These are phyloP conservation scores for Paedocypris micromegethes DNA, from an alignment of 2,797 vertebrate species.

Conservation along the genomic window DNA sequence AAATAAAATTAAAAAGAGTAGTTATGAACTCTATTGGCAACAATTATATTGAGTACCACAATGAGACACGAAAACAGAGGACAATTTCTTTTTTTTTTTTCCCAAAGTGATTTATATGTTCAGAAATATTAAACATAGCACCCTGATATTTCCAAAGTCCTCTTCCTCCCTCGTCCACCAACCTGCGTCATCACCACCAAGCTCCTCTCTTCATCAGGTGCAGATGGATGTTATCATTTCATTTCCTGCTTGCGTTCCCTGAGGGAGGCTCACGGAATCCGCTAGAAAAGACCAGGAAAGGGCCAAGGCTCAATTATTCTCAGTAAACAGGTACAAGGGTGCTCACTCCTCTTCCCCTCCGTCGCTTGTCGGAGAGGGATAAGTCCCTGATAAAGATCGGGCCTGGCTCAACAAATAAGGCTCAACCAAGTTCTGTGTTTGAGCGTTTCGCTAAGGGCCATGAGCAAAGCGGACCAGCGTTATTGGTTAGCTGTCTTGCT, in stretches of 20 bases:
- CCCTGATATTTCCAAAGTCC: too few species aligned
- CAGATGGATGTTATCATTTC: constrained; percentile 43
- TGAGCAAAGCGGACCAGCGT: constrained; percentile 27
- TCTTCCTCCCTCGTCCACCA: constrained; percentile 2
- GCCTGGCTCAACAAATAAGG: constrained; percentile 15
- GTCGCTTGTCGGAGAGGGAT: constrained; percentile 36
- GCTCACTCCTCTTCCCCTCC: constrained; percentile 11
- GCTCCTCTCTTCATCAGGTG: constrained; percentile 34
- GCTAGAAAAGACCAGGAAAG: constrained; percentile 32
- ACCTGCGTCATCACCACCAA: constrained; percentile 10
- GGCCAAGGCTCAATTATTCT: constrained; percentile 35
- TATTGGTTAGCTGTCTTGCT: constrained; percentile 12
- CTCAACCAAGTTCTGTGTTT: constrained; percentile 16
- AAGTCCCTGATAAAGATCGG: constrained; percentile 39
- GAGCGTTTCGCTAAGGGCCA: constrained; percentile 11
- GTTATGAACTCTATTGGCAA: too few species aligned
- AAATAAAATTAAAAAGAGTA: too few species aligned
- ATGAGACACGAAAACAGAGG: neutral
- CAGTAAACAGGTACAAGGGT: constrained; percentile 26
- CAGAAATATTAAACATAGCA: too few species aligned
- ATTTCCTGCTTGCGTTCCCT: constrained; percentile 40
- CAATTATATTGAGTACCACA: too few species aligned
- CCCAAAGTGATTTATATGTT: neutral
- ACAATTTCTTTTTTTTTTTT: constrained; percentile 8
- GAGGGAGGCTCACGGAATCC: constrained; percentile 34